phyloP scores from a whole-genome alignment of 2,888 invertebrate species.

The Spisula subtruncata region DNA sequence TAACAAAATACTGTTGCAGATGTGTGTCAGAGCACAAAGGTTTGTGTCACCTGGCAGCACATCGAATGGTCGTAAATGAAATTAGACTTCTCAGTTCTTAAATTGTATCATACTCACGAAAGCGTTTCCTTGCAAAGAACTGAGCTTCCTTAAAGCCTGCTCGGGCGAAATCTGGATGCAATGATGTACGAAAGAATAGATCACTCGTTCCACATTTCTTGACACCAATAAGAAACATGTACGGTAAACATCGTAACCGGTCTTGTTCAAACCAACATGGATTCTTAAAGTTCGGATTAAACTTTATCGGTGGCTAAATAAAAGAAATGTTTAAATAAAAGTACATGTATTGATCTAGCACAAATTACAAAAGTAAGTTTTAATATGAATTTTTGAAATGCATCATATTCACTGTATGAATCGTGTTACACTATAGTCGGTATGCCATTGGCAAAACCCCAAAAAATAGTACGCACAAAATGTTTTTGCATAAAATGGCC shows the following conservation, averaged over 20 bases:
- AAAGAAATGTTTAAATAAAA: slow-evolving; percentile 42
- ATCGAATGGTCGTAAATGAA: no score
- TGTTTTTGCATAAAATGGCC: no score
- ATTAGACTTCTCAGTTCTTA: no score
- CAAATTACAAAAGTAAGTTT: neutral
- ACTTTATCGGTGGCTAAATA: slow-evolving; percentile 54
- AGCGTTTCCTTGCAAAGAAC: slow-evolving; percentile 55
- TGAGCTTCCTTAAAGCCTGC: slow-evolving; percentile 61
- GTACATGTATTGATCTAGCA: no score
- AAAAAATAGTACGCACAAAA: no score
- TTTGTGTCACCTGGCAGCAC: no score
- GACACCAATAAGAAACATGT: slow-evolving; percentile 73
- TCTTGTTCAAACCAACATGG: slow-evolving; percentile 71
- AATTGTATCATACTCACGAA: slow-evolving; percentile 21
- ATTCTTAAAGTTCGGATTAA: slow-evolving; percentile 68
- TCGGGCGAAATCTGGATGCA: slow-evolving; percentile 62
- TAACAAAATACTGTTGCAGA: no score
- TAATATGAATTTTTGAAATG: no score
- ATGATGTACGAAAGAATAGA: slow-evolving; percentile 57
- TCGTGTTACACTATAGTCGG: no score
- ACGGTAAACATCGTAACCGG: slow-evolving; percentile 69
- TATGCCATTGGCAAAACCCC: no score
- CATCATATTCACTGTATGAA: no score
- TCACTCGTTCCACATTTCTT: slow-evolving; percentile 75
- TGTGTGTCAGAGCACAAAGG: no score